Evolutionary conservation across 2,888 invertebrate genomes (phyloP), one percentile per base, ranked within the genome.

Genomic region (Morpho achilles): DNA sequence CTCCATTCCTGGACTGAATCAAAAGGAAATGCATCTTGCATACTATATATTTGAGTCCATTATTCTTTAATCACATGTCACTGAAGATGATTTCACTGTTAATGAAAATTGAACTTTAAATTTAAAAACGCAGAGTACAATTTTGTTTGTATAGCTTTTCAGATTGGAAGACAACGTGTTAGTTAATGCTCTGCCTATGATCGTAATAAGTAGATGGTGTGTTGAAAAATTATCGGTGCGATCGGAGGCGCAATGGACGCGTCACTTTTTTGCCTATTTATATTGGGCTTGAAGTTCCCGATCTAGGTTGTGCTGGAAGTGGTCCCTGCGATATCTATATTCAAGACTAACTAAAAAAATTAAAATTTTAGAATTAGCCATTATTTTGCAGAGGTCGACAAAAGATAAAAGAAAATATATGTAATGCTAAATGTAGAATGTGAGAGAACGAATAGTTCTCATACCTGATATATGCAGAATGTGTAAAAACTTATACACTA

Each of bases 141-240:
- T 73, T 73, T 81, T 8, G 52, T 0, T 45, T 60, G 61, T 7
- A 3, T 0, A n/a, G 4, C 2, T 44, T 49, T 48, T 64, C 69
- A 70, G 71, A 73, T 75, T 74, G 76, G 76, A 79, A 77, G 71
- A 77, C 80, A 75, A 64, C 72, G 77, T 80, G 83, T 84, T 84
- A 80, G 86, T 86, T 88, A 86, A 87, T 87, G 84, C 79, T 83
- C 80, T 82, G 84, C 79, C 86, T 88, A 87, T 84, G 88, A 87
- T 87, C 82, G 87, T 87, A 89, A 88, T 90, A 89, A 89, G 90
- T 87, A 87, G 88, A 89, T 82, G 87, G 87, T 87, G 87, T 87
- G 90, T 89, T 89, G 89, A 90, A 89, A 88, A 90, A 90, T 89
- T 89, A 88, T 89, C 88, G 85, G 85, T 79, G 77, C 84, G 80